phyloP scores from a whole-genome alignment of 2,888 invertebrate species.

The Macropis europaea region DNA sequence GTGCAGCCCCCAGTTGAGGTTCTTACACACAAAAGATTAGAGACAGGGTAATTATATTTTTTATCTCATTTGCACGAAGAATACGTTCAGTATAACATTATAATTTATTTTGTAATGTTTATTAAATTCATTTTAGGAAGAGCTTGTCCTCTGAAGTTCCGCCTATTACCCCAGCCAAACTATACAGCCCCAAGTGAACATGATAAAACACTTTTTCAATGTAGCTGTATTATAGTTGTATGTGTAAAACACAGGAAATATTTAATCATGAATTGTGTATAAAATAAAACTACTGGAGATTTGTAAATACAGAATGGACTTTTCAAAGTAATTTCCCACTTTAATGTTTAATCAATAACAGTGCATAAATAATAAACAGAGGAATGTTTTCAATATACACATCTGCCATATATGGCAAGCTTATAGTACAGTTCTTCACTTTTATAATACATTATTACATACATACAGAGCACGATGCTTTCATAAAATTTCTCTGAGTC shows the following conservation, averaged over 20 bases:
- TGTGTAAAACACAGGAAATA: neutral
- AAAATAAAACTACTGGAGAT: neutral
- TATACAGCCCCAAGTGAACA: neutral
- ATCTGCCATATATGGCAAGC: constrained; percentile 20
- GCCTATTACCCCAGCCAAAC: neutral
- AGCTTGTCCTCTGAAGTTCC: neutral
- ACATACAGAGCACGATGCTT: constrained; percentile 42
- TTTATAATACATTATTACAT: constrained; percentile 61
- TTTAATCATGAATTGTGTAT: neutral
- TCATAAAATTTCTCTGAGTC: constrained; percentile 40
- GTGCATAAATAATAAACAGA: constrained; percentile 59
- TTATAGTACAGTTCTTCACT: constrained; percentile 22
- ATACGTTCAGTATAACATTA: neutral
- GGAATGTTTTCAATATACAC: constrained; percentile 61
- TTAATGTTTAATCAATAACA: constrained; percentile 60
- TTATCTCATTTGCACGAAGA: neutral
- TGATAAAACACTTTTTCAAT: neutral
- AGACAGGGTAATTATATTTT: constrained; percentile 80
- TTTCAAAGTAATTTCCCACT: constrained; percentile 41
- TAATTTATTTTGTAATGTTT: neutral
- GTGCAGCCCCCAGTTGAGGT: constrained; percentile 86
- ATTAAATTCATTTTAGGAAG: constrained; percentile 15
- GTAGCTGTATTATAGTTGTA: constrained; percentile 3
- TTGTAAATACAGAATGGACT: constrained; percentile 5
- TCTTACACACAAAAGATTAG: constrained; percentile 78